These are phyloP conservation scores for Notechis scutatus DNA, from an alignment of 2,113 vertebrate species.

Conservation along the genomic window DNA sequence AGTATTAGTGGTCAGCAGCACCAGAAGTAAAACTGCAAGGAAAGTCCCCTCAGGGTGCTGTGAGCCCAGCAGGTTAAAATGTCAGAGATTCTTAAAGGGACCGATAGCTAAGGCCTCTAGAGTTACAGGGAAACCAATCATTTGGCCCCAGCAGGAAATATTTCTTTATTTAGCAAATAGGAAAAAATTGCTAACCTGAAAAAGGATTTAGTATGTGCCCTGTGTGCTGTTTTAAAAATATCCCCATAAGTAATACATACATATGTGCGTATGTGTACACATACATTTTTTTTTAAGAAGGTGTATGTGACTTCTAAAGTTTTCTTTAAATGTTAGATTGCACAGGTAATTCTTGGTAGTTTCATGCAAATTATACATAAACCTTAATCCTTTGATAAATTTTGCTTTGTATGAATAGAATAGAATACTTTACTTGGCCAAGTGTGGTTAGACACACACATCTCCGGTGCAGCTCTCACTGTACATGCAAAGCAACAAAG, in stretches of 20 bases:
- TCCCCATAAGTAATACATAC: conserved; percentile 24
- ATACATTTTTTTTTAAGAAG: background rate
- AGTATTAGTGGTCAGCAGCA: conserved; percentile 79
- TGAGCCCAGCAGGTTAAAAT: conserved; percentile 90
- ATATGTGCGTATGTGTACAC: background rate
- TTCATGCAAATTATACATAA: background rate
- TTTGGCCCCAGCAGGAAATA: conserved; percentile 86
- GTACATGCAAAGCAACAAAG: background rate
- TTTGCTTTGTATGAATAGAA: background rate
- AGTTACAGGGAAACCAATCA: conserved; percentile 87
- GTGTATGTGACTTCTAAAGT: conserved; percentile 5
- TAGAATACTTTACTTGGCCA: background rate
- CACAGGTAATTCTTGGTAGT: conserved; percentile 5
- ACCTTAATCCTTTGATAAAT: background rate
- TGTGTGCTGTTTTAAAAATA: conserved; percentile 24
- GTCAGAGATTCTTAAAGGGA: conserved; percentile 88
- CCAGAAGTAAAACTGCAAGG: conserved; percentile 82
- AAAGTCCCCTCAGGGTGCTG: conserved; percentile 81
- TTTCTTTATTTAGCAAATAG: conserved; percentile 82
- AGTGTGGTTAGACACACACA: background rate
- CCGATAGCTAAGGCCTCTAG: conserved; percentile 80
- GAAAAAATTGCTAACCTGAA: conserved; percentile 48
- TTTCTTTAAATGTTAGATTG: background rate
- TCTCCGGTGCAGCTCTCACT: background rate
- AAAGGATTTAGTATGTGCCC: conserved; percentile 48